These are phyloP conservation scores for Macquaria ambigua DNA, from an alignment of 2,113 vertebrate genomes.

Conservation along the genomic window DNA sequence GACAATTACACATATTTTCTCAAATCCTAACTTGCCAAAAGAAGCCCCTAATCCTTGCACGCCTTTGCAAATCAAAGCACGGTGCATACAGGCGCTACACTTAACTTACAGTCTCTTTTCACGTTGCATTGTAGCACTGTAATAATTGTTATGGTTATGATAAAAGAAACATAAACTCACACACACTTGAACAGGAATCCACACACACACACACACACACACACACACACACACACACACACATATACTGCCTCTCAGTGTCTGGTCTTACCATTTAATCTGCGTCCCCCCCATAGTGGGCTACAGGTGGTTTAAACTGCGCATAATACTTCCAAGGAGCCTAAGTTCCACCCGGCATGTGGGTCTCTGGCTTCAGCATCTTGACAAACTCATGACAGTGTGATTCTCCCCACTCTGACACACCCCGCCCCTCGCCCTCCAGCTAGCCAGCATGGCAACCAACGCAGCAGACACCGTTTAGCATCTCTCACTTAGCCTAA, in stretches of 20 bases:
- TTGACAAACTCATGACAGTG: slow-evolving; percentile 51
- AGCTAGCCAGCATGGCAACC: slow-evolving; percentile 42
- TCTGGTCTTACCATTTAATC: slow-evolving; percentile 85
- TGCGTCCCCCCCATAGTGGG: slow-evolving; percentile 81
- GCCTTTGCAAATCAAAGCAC: background rate
- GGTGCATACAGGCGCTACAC: background rate
- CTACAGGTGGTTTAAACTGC: slow-evolving; percentile 10
- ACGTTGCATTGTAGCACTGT: background rate
- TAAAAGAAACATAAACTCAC: slow-evolving; percentile 14
- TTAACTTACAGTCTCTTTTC: too few species aligned
- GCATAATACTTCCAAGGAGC: slow-evolving; percentile 29
- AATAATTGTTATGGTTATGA: background rate
- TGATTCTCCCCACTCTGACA: slow-evolving; percentile 34
- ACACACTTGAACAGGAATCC: slow-evolving; percentile 2
- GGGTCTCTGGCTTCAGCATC: slow-evolving; percentile 46
- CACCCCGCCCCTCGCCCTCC: slow-evolving; percentile 31
- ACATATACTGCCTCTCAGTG: background rate
- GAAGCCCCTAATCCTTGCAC: background rate
- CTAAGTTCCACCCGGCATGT: slow-evolving; percentile 4
- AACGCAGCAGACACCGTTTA: slow-evolving; percentile 30
- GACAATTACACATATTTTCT: background rate
- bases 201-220: too few species aligned
- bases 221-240: too few species aligned
- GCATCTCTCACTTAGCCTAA: slow-evolving; percentile 7
- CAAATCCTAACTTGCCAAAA: background rate